Evolutionary conservation across 30 jellyfish, hydroid and myxozoan genomes (phyloP).

Genomic region (Nemopilema nomurai): DNA sequence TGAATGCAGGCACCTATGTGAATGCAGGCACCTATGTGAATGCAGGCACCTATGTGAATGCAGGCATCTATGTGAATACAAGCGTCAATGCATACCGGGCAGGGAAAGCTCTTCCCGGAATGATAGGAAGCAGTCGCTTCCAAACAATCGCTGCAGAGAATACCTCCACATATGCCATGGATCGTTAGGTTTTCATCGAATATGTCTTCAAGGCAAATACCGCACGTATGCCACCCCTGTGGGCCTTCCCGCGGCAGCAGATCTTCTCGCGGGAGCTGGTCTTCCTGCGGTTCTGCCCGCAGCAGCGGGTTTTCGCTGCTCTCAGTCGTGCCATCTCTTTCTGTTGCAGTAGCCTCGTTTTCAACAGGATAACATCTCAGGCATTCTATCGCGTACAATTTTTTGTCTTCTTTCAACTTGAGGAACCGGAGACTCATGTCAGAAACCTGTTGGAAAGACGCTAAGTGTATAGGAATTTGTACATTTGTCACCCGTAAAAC

Average conservation of each 20-base stretch:
- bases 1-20: too few species aligned
- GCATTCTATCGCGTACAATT: slow-evolving; percentile 49
- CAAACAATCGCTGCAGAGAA: slow-evolving; percentile 73
- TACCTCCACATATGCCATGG: slow-evolving; percentile 81
- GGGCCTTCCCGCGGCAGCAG: slow-evolving; percentile 34
- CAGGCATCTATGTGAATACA: too few species aligned
- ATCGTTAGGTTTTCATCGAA: slow-evolving; percentile 82
- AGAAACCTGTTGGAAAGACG: slow-evolving; percentile 46
- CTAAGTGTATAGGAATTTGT: too few species aligned
- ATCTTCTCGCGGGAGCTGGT: slow-evolving; percentile 5
- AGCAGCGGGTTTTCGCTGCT: slow-evolving; percentile 12
- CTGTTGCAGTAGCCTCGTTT: background rate
- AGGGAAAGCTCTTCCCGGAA: slow-evolving; percentile 68
- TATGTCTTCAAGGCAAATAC: slow-evolving; percentile 88
- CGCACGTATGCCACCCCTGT: slow-evolving; percentile 90
- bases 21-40: too few species aligned
- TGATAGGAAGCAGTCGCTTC: slow-evolving; percentile 75
- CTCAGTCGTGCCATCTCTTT: background rate
- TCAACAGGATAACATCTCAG: slow-evolving; percentile 1
- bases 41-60: too few species aligned
- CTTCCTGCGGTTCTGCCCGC: background rate
- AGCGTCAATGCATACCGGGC: slow-evolving; percentile 78
- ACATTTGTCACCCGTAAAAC: too few species aligned
- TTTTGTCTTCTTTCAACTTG: slow-evolving; percentile 29
- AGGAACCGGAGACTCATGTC: slow-evolving; percentile 55